phyloP scores from a whole-genome alignment of 2,113 vertebrate species.

The Psittacula cyanocephala region DNA sequence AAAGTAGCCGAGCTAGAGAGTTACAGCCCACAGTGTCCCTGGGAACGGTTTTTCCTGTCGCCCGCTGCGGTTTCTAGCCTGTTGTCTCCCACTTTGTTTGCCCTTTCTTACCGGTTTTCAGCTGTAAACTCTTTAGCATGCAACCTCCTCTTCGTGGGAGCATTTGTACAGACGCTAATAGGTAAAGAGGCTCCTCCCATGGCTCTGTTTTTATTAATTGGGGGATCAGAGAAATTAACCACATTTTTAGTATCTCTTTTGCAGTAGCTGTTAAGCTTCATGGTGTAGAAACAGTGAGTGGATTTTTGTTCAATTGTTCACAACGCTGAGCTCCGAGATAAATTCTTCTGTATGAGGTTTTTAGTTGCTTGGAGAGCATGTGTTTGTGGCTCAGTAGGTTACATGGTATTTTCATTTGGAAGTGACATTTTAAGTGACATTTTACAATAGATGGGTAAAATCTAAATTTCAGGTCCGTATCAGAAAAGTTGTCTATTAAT shows the following conservation, averaged over 20 bases:
- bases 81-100: background rate
- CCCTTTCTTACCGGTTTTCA: background rate
- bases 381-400: background rate
- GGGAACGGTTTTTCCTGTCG: background rate
- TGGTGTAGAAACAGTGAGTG: background rate
- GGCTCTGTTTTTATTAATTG: background rate
- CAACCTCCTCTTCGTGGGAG: background rate
- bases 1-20: background rate
- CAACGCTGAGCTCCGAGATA: background rate
- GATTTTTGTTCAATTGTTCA: background rate
- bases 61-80: background rate
- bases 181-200: background rate
- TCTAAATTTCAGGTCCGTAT: background rate
- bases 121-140: background rate
- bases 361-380: background rate
- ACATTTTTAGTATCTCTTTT: background rate
- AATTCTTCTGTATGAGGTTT: background rate
- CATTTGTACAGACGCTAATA: background rate
- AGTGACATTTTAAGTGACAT: conserved; percentile 8
- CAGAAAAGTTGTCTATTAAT: background rate
- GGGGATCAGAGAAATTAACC: background rate
- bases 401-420: background rate
- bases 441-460: conserved; percentile 8
- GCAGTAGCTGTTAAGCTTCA: background rate
- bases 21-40: background rate